phyloP scores from a whole-genome alignment of 2,797 vertebrate genomes.

The Poeciliopsis gracilis region DNA sequence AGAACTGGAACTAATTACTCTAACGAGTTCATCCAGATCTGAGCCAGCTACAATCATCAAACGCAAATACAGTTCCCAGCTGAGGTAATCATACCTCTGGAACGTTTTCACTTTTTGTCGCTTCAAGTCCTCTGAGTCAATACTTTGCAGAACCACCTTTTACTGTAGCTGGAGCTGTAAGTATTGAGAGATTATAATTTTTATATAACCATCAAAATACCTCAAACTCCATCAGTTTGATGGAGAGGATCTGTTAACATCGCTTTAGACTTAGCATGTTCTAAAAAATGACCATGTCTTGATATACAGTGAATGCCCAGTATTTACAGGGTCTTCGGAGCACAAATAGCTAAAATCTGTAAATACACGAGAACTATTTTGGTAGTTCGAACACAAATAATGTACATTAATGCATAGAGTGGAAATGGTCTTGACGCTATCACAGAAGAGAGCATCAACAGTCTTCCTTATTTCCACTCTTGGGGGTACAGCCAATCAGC shows the following conservation, averaged over 20 bases:
- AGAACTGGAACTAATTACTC: constrained; percentile 82
- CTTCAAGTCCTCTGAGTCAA: not conserved
- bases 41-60: constrained; percentile 60
- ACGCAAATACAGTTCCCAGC: not conserved
- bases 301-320: not conserved
- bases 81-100: not conserved
- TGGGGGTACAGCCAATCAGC: too few relatives aligned
- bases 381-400: not conserved
- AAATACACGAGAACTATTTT: not conserved
- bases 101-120: not conserved
- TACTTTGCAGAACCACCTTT: not conserved
- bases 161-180: not conserved
- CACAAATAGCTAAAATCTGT: not conserved
- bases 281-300: not conserved
- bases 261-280: not conserved
- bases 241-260: not conserved
- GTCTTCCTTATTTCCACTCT: not conserved
- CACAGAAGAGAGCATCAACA: not conserved
- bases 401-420: not conserved
- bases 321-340: not conserved
- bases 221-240: not conserved
- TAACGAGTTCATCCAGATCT: constrained; percentile 79
- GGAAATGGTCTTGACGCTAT: not conserved
- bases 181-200: not conserved
- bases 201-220: not conserved